Base-by-base conservation (phyloP, 30 jellyfish, hydroid and myxozoan genomes). In the Turritopsis rubra region DNA sequence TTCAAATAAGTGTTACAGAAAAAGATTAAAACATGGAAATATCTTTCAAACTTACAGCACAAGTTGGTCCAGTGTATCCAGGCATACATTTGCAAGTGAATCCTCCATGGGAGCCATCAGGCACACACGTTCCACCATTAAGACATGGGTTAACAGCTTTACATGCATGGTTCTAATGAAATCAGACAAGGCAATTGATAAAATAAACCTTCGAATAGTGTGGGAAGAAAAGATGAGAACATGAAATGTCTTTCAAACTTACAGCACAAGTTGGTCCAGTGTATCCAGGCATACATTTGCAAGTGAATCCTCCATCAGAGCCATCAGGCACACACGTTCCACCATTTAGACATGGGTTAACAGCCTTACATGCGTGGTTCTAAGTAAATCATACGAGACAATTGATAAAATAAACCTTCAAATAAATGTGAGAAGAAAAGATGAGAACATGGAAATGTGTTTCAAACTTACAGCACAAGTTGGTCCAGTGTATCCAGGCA, bases 101-200 rank as follows among this genome's bases (percentile, higher is more conserved):
- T 78, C 84, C 82, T 31, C 85, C 85, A 17, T 89, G 89, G 29
- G 84, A 90, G 22, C 85, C 89, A 1, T 90, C 96, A 3, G 92
- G 93, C 0, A 80, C 76, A 52, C 96, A 89, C 28, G 53, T 80
- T 28, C 96, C 96, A 7, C 79, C 87, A 27, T 84, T 89, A 54
- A 82, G 88, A 65, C 96, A 89, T 25, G 96, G 96, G 31, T 89
- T 87, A 66, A 90, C 92, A 28, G 87, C 88, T 19, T 68, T 68
- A 27, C 77, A 68, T 7, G 77, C 77, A 68, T 68, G 77, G 30
- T 68, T 68, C 77, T 68, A 68, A 8, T 18, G 19, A 60, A 68
- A 68, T 41, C 13, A 13, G 60, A 41, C 5, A 41, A 41, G 5
- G 13, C 60, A 41, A 41, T n/a, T n/a, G n/a, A n/a, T n/a, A n/a